Evolutionary conservation across 2,888 invertebrate genomes (phyloP).

Genomic region (Phyllotreta striolata): DNA sequence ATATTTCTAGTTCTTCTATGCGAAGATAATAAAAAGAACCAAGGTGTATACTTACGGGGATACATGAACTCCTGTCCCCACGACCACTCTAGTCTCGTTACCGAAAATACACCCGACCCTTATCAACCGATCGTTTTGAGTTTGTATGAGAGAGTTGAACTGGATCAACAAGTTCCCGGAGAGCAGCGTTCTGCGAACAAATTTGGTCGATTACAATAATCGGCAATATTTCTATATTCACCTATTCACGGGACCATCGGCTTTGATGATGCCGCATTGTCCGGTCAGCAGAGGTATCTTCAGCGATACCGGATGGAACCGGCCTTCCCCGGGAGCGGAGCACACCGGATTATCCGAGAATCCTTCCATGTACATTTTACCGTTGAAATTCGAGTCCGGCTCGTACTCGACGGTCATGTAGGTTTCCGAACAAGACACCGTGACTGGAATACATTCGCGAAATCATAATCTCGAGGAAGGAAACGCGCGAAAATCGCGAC

Average conservation of each 20-base stretch:
- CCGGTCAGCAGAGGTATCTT: constrained; percentile 67
- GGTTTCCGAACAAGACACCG: constrained; percentile 77
- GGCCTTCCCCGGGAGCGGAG: constrained; percentile 67
- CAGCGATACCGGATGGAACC: constrained; percentile 63
- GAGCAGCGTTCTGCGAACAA: constrained; percentile 71
- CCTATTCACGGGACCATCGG: constrained; percentile 65
- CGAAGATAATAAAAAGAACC: neutral
- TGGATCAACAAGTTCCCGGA: constrained; percentile 82
- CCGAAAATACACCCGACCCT: constrained; percentile 80
- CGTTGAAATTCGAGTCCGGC: constrained; percentile 70
- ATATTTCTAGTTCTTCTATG: neutral
- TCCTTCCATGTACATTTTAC: constrained; percentile 82
- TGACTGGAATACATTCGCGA: constrained; percentile 66
- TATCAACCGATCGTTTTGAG: constrained; percentile 83
- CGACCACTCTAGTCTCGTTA: constrained; percentile 62
- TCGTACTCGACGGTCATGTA: constrained; percentile 73
- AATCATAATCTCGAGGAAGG: neutral
- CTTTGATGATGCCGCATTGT: constrained; percentile 68
- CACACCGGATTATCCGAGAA: constrained; percentile 73
- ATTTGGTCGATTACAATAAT: constrained; percentile 9
- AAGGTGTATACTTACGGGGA: constrained; percentile 60
- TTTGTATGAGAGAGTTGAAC: constrained; percentile 84
- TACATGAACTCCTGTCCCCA: constrained; percentile 67
- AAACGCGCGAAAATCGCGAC: constrained; percentile 44
- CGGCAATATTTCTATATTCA: constrained; percentile 43